phyloP scores from a whole-genome alignment of 2,113 vertebrate genomes.

The Odocoileus hemionus region DNA sequence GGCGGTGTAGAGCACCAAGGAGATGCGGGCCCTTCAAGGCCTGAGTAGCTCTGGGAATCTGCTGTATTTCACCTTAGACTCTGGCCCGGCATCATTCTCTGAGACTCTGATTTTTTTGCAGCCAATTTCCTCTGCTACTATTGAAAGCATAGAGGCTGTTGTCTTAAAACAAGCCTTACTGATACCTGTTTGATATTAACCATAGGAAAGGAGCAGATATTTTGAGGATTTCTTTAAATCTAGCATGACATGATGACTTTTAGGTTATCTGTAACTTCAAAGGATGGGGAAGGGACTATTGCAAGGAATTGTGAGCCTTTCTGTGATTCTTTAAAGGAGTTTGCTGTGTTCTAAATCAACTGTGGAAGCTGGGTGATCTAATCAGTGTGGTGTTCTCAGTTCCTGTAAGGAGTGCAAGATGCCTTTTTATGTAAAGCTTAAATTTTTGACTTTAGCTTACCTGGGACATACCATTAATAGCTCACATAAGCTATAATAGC shows the following conservation, averaged over 20 bases:
- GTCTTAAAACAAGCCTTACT: neutral
- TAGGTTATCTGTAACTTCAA: neutral
- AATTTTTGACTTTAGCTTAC: slow-evolving; percentile 66
- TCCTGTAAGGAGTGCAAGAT: slow-evolving; percentile 42
- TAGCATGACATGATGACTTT: neutral
- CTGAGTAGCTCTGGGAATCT: neutral
- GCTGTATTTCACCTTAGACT: neutral
- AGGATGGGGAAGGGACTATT: neutral
- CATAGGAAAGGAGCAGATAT: neutral
- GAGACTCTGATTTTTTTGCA: neutral
- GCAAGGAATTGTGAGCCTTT: neutral
- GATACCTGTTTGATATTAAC: neutral
- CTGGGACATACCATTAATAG: slow-evolving; percentile 32
- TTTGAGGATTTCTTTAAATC: neutral
- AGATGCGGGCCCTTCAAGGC: neutral
- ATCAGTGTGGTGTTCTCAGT: slow-evolving; percentile 48
- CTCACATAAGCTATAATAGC: slow-evolving; percentile 27
- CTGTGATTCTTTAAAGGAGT: neutral
- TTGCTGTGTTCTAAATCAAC: slow-evolving; percentile 16
- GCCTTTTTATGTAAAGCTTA: slow-evolving; percentile 50
- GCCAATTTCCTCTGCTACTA: neutral
- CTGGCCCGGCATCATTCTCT: neutral
- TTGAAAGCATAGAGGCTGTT: neutral
- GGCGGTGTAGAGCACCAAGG: neutral
- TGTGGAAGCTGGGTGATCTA: slow-evolving; percentile 46